Base-by-base conservation (phyloP, 2,113 vertebrate genomes). In the Notothenia rossii region DNA sequence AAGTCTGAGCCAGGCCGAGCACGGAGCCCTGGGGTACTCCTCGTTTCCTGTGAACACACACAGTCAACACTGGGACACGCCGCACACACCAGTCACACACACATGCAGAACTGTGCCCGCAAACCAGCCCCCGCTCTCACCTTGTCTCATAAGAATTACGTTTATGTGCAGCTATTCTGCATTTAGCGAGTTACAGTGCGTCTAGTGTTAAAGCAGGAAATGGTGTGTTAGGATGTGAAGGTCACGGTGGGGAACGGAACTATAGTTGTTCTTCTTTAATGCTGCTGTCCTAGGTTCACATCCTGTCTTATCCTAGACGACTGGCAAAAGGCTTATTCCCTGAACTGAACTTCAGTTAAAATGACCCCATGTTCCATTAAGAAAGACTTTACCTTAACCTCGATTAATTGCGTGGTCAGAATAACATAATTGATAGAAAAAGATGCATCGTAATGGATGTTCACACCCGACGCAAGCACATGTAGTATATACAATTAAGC, bases 1-100 rank as follows among this genome's bases (percentile, higher is more conserved):
- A 22, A 72, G 65, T 75, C 80, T 54, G 78, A 84, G 81, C 71
- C 69, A 18, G 79, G 68, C 73, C 56, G 14, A 82, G 78, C 85
- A 82, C 65, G 56, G 60, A 84, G 77, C 88, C 85, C 85, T 71
- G 62, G 86, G 82, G 87, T 83, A 43, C 84, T 82, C 81, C 82
- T 85, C 5, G 65, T 64, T 91, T 88, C 90, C 86, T 87, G 80
- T 79, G 72, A 82, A 71, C 75, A 77, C 79, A 79, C 55, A 55
- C 78, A 60, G 78, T 50, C 68, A 25, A 55, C 63, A 22, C 50
- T 17, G 74, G 63, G 65, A 79, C 73, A 45, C 51, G 20, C 59
- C 55, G 3, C 25, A 65, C 61, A 67, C 76, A 72, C 51, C 54
- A 61, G 54, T 71, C 73, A 61, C 11, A 18, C 29, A 22, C 49